A percentile compares a stretch with the other conserved stretches of the same genome.
phyloP scores from a whole-genome alignment of 2,113 vertebrate genomes.

The Calidris pygmaea region DNA sequence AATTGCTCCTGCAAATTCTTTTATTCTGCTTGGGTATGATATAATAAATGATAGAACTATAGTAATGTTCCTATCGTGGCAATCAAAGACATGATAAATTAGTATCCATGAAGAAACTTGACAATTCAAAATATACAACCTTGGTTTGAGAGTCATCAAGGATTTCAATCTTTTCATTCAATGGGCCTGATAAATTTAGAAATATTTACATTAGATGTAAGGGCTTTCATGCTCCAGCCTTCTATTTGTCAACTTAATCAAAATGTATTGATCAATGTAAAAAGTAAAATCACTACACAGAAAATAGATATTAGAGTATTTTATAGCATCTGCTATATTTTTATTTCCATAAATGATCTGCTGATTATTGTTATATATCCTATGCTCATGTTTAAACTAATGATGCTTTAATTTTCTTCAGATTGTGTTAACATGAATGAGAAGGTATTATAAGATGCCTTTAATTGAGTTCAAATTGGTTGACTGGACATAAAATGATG shows the following conservation, averaged over 20 bases:
- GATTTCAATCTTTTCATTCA: neutral
- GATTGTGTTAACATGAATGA: neutral
- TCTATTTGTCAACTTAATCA: neutral
- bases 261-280: neutral
- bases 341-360: neutral
- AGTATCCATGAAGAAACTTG: neutral
- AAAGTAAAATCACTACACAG: neutral
- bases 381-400: neutral
- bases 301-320: neutral
- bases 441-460: neutral
- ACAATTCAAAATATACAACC: neutral
- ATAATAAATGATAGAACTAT: neutral
- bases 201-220: neutral
- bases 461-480: slow-evolving; percentile 5
- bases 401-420: neutral
- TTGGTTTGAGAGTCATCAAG: neutral
- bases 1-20: neutral
- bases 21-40: neutral
- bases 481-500: slow-evolving; percentile 4
- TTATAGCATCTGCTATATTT: neutral
- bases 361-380: neutral
- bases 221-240: neutral
- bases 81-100: neutral
- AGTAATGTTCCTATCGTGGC: neutral
- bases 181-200: neutral